Conservation (phyloP, 1,140 invertebrate genomes). For the Ceratosolen solmsi region DNA sequence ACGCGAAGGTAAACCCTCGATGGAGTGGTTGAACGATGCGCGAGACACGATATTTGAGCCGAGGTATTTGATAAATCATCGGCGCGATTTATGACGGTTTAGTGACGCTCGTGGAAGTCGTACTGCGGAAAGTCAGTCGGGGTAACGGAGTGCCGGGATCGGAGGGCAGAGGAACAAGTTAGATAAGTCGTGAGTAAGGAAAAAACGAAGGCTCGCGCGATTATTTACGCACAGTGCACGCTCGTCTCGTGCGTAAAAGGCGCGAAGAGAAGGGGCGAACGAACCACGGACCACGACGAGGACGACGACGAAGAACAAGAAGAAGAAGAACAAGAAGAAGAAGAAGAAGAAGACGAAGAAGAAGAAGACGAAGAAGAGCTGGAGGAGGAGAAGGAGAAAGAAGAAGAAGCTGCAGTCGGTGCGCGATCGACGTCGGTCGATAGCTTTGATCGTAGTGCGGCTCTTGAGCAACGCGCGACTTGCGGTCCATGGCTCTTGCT, state of each 20-base stretch:
- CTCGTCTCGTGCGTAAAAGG: conserved; percentile 46
- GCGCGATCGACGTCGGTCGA: conserved; percentile 54
- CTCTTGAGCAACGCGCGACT: not conserved
- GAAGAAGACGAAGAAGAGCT: not conserved
- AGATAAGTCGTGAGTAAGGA: conserved; percentile 7
- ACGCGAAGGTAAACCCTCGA: no score
- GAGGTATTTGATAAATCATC: no score
- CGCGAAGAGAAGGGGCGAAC: no score
- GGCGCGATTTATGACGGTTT: no score
- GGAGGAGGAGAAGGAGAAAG: conserved; percentile 11
- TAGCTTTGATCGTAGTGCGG: conserved; percentile 40
- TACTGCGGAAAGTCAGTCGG: no score
- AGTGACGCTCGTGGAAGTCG: no score
- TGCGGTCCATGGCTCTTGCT: not conserved
- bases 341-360: not conserved
- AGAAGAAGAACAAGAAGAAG: not conserved
- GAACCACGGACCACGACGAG: conserved; percentile 33
- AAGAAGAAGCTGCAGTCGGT: conserved; percentile 3
- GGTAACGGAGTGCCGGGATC: not conserved
- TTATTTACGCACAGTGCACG: conserved; percentile 17
- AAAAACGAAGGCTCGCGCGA: conserved; percentile 3
- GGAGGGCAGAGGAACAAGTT: not conserved
- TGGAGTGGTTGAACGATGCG: no score
- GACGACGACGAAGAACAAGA: conserved; percentile 13
- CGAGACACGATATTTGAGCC: no score